These are phyloP conservation scores for Elegia similella DNA, from an alignment of 2,888 invertebrate species.

Conservation along the genomic window DNA sequence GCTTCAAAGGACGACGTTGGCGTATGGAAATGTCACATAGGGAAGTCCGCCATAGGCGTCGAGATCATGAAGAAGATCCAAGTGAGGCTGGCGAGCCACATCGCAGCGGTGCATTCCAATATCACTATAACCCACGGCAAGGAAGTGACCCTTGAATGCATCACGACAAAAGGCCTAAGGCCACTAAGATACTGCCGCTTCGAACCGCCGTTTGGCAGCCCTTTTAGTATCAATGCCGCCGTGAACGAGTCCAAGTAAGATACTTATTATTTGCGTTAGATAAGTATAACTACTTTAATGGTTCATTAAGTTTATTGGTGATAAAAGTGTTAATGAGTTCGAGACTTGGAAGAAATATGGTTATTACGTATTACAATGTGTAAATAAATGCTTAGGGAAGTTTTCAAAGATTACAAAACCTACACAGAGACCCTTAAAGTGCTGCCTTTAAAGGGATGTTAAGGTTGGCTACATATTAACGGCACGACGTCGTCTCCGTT, in stretches of 20 bases:
- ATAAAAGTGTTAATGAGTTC: not conserved
- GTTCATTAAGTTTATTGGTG: conserved; percentile 10
- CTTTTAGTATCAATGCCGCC: conserved; percentile 68
- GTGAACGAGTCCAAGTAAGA: conserved; percentile 60
- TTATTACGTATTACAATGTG: no score
- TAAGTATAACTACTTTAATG: not conserved
- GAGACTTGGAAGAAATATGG: no score
- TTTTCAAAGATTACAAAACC: no score
- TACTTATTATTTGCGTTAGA: not conserved
- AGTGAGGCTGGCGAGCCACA: conserved; percentile 53
- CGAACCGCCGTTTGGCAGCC: conserved; percentile 63
- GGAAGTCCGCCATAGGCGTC: conserved; percentile 46
- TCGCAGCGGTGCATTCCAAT: conserved; percentile 59
- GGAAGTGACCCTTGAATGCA: conserved; percentile 59
- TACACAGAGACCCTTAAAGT: no score
- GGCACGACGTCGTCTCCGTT: no score
- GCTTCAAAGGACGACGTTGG: conserved; percentile 56
- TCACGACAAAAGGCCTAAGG: conserved; percentile 52
- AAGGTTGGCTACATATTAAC: no score
- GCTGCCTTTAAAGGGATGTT: no score
- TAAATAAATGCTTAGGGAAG: no score
- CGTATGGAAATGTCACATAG: conserved; percentile 74
- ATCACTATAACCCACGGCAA: conserved; percentile 51
- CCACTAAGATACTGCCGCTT: conserved; percentile 76
- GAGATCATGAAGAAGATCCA: conserved; percentile 55